Percentiles rank a stretch among this genome's conserved stretches.
Evolutionary conservation across 1,140 invertebrate genomes (phyloP).

Genomic region (Phthorimaea operculella): DNA sequence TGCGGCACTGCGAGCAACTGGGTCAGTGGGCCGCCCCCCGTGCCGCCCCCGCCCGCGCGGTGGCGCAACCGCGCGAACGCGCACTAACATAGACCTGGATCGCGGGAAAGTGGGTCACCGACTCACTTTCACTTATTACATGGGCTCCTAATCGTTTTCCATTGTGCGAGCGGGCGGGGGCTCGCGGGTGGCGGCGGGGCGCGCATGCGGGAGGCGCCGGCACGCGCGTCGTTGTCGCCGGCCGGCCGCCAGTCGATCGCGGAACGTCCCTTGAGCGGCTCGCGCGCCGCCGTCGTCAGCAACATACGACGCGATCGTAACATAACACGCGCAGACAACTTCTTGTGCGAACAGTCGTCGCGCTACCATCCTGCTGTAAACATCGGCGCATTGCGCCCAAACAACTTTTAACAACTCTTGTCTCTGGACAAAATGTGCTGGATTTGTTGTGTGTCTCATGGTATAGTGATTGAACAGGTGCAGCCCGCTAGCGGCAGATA

Average conservation of each 20-base stretch:
- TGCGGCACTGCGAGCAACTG: conserved; percentile 67
- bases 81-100: conserved; percentile 76
- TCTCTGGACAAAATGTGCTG: conserved; percentile 53
- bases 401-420: conserved; percentile 17
- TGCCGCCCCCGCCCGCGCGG: conserved; percentile 56
- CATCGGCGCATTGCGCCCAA: conserved; percentile 25
- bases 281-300: conserved; percentile 34
- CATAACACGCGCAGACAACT: conserved; percentile 40
- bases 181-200: conserved; percentile 67
- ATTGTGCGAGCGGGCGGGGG: conserved; percentile 68
- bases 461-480: conserved; percentile 59
- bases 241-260: conserved; percentile 62
- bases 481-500: conserved; percentile 61
- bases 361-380: conserved; percentile 23
- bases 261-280: conserved; percentile 51
- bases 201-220: conserved; percentile 64
- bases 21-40: conserved; percentile 74
- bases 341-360: conserved; percentile 31
- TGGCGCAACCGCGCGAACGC: conserved; percentile 62
- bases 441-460: conserved; percentile 58
- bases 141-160: conserved; percentile 73
- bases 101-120: conserved; percentile 74
- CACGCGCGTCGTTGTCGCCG: conserved; percentile 55
- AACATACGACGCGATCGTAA: conserved; percentile 47
- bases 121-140: conserved; percentile 78